Conservation (phyloP, 2,797 vertebrate species). For the Muraenolepis orangiensis region DNA sequence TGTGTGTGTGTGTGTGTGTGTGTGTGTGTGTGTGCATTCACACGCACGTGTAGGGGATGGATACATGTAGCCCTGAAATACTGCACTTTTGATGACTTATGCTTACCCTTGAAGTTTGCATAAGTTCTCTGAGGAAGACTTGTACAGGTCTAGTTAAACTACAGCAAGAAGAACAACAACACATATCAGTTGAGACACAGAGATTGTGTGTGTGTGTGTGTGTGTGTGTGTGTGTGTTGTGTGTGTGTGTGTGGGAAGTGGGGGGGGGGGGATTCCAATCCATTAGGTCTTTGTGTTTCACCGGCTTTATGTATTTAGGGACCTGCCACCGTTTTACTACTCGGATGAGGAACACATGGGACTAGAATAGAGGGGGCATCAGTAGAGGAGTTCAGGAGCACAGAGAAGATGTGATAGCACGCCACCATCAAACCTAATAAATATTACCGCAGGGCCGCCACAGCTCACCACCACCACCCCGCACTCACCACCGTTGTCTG, state of each 20-base stretch:
- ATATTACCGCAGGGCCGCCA: neutral
- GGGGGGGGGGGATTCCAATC: slow-evolving; percentile 15
- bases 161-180: neutral
- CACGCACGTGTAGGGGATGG: neutral
- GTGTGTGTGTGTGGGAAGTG: neutral
- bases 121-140: neutral
- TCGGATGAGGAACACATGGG: neutral
- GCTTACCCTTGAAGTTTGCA: neutral
- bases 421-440: neutral
- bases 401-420: neutral
- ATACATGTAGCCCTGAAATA: neutral
- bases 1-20: neutral
- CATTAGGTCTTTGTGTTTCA: slow-evolving; percentile 19
- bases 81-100: neutral
- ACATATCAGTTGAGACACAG: neutral
- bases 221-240: slow-evolving; percentile 8
- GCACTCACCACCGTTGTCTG: neutral
- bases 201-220: neutral
- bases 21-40: neutral
- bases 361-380: neutral
- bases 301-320: neutral
- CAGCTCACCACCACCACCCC: neutral
- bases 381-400: neutral
- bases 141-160: neutral
- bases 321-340: neutral